phyloP scores from a whole-genome alignment of 2,113 vertebrate species.

The Beaufortia kweichowensis region DNA sequence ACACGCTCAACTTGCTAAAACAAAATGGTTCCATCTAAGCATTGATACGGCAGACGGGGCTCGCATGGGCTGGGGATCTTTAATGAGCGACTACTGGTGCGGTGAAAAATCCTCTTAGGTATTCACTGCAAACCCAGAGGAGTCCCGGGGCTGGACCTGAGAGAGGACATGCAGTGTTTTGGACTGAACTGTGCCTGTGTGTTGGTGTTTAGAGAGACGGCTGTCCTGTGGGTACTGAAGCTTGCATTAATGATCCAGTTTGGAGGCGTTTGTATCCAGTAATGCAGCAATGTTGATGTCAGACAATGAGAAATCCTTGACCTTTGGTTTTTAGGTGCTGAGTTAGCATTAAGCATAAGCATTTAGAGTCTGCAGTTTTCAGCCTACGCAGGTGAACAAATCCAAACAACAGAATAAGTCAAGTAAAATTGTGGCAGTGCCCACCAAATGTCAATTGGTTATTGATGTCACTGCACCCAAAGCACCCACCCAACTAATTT shows the following conservation, averaged over 20 bases:
- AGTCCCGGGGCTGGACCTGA: not conserved
- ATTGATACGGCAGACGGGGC: conserved; percentile 44
- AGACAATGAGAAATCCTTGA: not conserved
- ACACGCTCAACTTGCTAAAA: conserved; percentile 56
- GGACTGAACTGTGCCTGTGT: not conserved
- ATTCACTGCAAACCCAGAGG: not conserved
- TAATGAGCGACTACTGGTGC: conserved; percentile 39
- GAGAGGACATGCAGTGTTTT: not conserved
- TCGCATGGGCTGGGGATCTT: conserved; percentile 35
- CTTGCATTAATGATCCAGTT: conserved; percentile 1
- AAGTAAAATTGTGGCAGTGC: not conserved
- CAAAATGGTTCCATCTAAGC: conserved; percentile 52
- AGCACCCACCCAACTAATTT: not conserved
- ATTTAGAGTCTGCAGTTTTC: too few species aligned
- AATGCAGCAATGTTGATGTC: not conserved
- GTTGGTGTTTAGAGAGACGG: not conserved
- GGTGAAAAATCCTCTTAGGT: not conserved
- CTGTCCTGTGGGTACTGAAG: not conserved
- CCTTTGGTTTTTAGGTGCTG: not conserved
- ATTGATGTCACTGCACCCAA: not conserved
- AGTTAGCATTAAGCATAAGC: not conserved
- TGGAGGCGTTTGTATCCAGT: not conserved
- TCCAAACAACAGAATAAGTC: not conserved
- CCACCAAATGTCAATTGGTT: not conserved
- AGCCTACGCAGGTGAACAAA: not conserved